phyloP scores from a whole-genome alignment of 2,113 vertebrate species.

The Paratilapia polleni region DNA sequence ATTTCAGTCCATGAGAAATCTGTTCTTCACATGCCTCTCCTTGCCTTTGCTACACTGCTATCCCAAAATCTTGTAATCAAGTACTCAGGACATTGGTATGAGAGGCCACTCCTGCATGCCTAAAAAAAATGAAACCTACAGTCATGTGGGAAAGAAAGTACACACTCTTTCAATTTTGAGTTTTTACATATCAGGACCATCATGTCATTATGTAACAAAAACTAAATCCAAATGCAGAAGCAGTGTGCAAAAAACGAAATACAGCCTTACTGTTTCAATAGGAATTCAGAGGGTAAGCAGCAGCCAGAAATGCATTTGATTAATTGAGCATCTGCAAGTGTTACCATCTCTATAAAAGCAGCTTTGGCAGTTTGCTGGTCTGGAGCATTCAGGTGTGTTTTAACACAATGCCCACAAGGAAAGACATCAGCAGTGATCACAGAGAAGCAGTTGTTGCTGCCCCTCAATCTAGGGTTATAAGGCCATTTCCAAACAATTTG shows the following conservation, averaged over 20 bases:
- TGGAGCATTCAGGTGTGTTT: background rate
- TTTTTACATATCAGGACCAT: background rate
- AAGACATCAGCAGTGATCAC: too few species aligned
- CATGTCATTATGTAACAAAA: background rate
- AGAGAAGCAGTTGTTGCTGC: too few species aligned
- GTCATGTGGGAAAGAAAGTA: background rate
- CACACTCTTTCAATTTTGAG: background rate
- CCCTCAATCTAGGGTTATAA: too few species aligned
- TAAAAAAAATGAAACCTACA: background rate
- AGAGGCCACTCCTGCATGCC: background rate
- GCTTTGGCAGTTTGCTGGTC: background rate
- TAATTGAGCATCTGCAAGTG: background rate
- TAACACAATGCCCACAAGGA: too few species aligned
- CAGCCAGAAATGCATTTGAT: background rate
- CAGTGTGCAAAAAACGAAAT: background rate
- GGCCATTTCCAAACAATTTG: too few species aligned
- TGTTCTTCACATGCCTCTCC: constrained; percentile 56
- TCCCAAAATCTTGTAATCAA: constrained; percentile 38
- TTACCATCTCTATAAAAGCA: background rate
- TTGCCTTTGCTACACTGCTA: constrained; percentile 17
- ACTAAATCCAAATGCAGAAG: background rate
- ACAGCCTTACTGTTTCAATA: too few species aligned
- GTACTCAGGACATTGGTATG: constrained; percentile 18
- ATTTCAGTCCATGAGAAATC: constrained; percentile 73
- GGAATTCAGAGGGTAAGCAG: background rate